A percentile compares a stretch with the other conserved stretches of the same genome.
Evolutionary conservation across 92 coral and sea anemone genomes (phyloP).

Genomic region (Plumapathes pennacea): DNA sequence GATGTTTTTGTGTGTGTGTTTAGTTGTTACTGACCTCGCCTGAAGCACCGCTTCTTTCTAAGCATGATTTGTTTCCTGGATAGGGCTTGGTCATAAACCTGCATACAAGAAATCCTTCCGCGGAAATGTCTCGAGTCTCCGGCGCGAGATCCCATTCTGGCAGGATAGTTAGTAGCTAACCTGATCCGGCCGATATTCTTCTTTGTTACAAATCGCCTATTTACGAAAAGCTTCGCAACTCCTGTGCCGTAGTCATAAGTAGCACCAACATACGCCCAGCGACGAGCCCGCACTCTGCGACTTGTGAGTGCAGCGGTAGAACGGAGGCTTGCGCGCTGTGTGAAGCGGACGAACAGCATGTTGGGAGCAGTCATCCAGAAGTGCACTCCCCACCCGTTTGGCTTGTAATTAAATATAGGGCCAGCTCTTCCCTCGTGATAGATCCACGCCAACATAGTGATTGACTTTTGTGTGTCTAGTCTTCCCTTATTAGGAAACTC

Average conservation of each 20-base stretch:
- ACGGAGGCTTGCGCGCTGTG: conserved; percentile 22
- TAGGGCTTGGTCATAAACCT: conserved; percentile 53
- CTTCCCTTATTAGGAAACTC: conserved; percentile 67
- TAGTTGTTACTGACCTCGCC: conserved; percentile 26
- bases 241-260: conserved; percentile 53
- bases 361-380: conserved; percentile 56
- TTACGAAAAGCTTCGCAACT: conserved; percentile 55
- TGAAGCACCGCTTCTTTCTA: conserved; percentile 52
- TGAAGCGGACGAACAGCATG: conserved; percentile 65
- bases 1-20: too few relatives aligned
- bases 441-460: conserved; percentile 74
- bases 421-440: conserved; percentile 64
- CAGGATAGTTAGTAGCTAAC: conserved; percentile 64
- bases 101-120: conserved; percentile 70
- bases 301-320: conserved; percentile 30
- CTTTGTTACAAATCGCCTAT: conserved; percentile 39
- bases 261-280: conserved; percentile 74
- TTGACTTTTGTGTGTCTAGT: conserved; percentile 63
- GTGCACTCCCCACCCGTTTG: conserved; percentile 72
- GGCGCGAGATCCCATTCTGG: conserved; percentile 51
- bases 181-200: conserved; percentile 44
- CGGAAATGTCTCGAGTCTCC: conserved; percentile 52
- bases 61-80: conserved; percentile 31
- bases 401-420: conserved; percentile 68
- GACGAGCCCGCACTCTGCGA: conserved; percentile 15